phyloP scores from a whole-genome alignment of 2,797 vertebrate genomes.

The Pantherophis vulpinus region DNA sequence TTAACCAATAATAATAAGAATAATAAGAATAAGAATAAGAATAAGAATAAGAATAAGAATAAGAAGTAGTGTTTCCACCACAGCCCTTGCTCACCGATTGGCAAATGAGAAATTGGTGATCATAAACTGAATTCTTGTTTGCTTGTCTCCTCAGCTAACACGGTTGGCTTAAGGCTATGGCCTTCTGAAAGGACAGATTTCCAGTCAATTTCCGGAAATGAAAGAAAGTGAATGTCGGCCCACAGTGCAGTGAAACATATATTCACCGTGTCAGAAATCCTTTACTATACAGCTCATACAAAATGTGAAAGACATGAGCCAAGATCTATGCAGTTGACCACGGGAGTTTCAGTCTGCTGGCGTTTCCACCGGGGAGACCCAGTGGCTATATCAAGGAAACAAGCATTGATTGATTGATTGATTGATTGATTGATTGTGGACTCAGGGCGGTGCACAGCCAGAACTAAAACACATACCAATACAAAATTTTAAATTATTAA shows the following conservation, averaged over 20 bases:
- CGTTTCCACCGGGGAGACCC: background rate
- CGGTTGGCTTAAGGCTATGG: background rate
- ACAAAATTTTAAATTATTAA: too few relatives aligned
- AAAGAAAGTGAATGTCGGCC: background rate
- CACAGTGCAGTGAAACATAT: background rate
- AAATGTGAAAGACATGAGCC: background rate
- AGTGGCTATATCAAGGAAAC: background rate
- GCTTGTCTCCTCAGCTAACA: background rate
- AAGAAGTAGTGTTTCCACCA: background rate
- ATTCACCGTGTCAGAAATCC: background rate
- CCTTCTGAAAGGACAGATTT: background rate
- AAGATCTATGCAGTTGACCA: too few relatives aligned
- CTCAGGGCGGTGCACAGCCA: too few relatives aligned
- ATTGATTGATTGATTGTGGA: too few relatives aligned
- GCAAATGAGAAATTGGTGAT: background rate
- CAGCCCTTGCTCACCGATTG: background rate
- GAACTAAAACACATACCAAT: too few relatives aligned
- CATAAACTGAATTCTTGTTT: background rate
- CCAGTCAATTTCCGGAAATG: background rate
- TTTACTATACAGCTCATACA: background rate
- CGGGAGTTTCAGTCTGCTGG: background rate
- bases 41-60: background rate
- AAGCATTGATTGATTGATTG: too few relatives aligned
- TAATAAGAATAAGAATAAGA: background rate
- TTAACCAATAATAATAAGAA: too few relatives aligned